These are phyloP conservation scores for Hydrozoanthus gracilis DNA, from an alignment of 92 coral and sea anemone genomes.

Conservation along the genomic window DNA sequence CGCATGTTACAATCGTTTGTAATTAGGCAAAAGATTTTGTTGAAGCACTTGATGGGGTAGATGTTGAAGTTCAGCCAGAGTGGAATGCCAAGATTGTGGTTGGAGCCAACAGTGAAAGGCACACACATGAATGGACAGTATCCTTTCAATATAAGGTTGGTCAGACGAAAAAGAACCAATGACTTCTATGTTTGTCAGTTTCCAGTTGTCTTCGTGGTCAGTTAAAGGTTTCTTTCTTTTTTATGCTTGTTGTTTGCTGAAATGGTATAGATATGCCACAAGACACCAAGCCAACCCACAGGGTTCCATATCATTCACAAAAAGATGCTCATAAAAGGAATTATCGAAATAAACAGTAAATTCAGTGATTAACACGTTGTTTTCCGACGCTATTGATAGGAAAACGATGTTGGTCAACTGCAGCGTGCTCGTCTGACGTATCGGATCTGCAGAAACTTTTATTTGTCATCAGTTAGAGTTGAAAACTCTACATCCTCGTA, in stretches of 20 bases:
- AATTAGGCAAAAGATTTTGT: background rate
- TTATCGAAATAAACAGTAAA: too few relatives aligned
- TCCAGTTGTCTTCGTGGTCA: too few relatives aligned
- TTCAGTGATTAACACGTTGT: too few relatives aligned
- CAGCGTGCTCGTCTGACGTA: slow-evolving; percentile 54
- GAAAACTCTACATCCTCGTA: background rate
- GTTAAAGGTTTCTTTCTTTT: too few relatives aligned
- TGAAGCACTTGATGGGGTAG: slow-evolving; percentile 1
- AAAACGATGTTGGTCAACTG: slow-evolving; percentile 50
- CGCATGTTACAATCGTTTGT: background rate
- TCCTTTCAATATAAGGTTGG: slow-evolving; percentile 63
- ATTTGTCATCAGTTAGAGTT: slow-evolving; percentile 47
- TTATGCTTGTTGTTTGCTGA: too few relatives aligned
- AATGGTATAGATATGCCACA: too few relatives aligned
- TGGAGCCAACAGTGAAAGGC: slow-evolving; percentile 1
- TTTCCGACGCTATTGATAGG: slow-evolving; percentile 14
- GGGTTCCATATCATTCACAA: too few relatives aligned
- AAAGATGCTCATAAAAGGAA: too few relatives aligned
- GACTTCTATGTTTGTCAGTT: too few relatives aligned
- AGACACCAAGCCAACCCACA: too few relatives aligned
- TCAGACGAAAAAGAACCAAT: background rate
- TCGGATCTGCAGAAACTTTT: slow-evolving; percentile 48
- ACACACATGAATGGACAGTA: slow-evolving; percentile 62
- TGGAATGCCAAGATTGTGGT: background rate
- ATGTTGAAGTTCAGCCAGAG: background rate